These are phyloP conservation scores for Suillia variegata DNA, from an alignment of 2,888 invertebrate genomes.

Conservation along the genomic window DNA sequence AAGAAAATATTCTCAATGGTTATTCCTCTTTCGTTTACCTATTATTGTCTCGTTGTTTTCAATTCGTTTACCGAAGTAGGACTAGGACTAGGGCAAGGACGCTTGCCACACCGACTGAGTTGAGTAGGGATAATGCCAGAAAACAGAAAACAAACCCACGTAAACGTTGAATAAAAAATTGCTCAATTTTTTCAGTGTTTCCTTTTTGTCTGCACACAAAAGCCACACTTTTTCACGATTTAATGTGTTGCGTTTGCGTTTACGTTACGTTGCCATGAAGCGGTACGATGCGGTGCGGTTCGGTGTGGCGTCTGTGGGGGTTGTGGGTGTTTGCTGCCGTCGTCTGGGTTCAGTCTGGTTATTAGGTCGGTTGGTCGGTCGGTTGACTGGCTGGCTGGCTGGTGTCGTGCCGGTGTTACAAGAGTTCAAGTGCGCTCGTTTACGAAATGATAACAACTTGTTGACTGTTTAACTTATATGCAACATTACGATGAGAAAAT, in stretches of 20 bases:
- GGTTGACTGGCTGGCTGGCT: background rate
- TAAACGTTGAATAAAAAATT: background rate
- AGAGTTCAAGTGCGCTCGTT: slow-evolving; percentile 7
- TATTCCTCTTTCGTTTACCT: background rate
- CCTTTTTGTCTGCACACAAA: background rate
- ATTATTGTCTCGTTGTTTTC: background rate
- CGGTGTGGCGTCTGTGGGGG: background rate
- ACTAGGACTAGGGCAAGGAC: slow-evolving; percentile 5
- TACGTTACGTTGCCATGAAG: no score
- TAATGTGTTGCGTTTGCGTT: slow-evolving; percentile 1
- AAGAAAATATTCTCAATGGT: background rate
- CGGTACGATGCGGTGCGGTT: background rate
- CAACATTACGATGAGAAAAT: no score
- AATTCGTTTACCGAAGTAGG: background rate
- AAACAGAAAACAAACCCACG: no score
- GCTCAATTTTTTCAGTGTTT: background rate
- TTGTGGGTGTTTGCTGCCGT: background rate
- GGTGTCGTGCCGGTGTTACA: slow-evolving; percentile 5
- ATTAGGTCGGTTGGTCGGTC: background rate
- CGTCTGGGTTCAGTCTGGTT: background rate
- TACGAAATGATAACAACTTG: slow-evolving; percentile 52
- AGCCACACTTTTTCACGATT: slow-evolving; percentile 6
- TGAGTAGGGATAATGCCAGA: background rate
- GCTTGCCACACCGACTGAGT: background rate
- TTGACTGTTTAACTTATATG: slow-evolving; percentile 36